Evolutionary conservation across 2,888 invertebrate genomes (phyloP).

Genomic region (Epiblema foenella): DNA sequence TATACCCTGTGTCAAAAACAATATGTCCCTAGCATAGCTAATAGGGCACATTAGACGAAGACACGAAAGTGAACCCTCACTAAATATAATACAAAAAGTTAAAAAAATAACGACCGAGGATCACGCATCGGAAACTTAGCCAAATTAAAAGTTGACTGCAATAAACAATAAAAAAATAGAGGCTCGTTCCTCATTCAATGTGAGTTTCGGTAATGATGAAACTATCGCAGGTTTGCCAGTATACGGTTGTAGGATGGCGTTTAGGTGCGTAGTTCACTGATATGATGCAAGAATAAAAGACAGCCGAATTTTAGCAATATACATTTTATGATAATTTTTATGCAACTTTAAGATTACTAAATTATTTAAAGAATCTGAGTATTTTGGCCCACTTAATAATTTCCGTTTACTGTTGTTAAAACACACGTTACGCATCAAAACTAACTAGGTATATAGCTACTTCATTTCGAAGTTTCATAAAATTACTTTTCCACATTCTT

Average conservation of each 20-base stretch:
- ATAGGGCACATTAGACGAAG: conserved; percentile 74
- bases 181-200: conserved; percentile 70
- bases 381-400: no score
- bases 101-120: conserved; percentile 76
- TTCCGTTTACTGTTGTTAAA: not conserved
- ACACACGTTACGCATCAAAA: not conserved
- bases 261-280: conserved; percentile 20
- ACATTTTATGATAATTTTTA: not conserved
- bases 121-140: conserved; percentile 81
- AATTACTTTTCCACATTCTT: conserved; percentile 22
- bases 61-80: conserved; percentile 71
- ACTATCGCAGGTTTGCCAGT: conserved; percentile 58
- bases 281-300: conserved; percentile 11
- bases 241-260: conserved; percentile 16
- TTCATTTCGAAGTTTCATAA: not conserved
- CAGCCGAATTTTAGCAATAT: not conserved
- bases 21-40: conserved; percentile 63
- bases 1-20: conserved; percentile 60
- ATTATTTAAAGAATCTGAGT: no score
- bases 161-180: conserved; percentile 81
- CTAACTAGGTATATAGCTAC: not conserved
- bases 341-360: not conserved
- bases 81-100: conserved; percentile 70
- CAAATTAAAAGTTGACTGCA: conserved; percentile 83
- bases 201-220: conserved; percentile 63